Evolutionary conservation across 2,888 invertebrate species (phyloP), one percentile per base, ranked within the genome.

Genomic region (Monoplex corrugatus): DNA sequence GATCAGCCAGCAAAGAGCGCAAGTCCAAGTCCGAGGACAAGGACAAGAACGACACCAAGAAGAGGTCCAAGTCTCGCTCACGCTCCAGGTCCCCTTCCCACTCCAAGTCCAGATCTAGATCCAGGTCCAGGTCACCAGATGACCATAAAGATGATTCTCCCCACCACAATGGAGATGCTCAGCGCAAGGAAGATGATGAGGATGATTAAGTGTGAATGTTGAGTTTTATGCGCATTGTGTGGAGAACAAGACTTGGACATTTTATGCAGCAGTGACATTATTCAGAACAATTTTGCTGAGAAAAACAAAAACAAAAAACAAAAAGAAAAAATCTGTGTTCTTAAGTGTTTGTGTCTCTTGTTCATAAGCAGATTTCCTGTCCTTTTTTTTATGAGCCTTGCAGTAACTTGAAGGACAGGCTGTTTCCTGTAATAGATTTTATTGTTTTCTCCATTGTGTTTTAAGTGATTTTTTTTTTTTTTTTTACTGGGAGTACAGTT

Each of bases 1-100:
- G 92, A 80, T 97, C 97, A 92, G 97, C 98, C 0, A 93, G 94
- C 87, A 75, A 91, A 35, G 91, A 91, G n/a, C 90, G 88, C 32
- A 91, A 89, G 57, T 87, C 90, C 35, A 90, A 90, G 75, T 91
- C 92, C 50, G 80, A 84, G 19, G 89, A 90, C 72, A 85, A 86
- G 45, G 78, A 89, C 35, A 89, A 89, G 44, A 40, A 43, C 43
- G 45, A 83, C 32, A 10, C 35, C 23, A 68, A 86, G 43, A 86
- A 86, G 68, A 78, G 72, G 19, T 86, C 86, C 38, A 89, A 91
- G 40, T 91, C 91, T 32, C 89, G 86, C 38, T 93, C 91, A 19
- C 89, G 86, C 32, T 91, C 91, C 28, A 88, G 90, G 32, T 93
- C 93, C 1, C 89, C 90, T 38, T 92, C 93, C 44, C 68, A 75